Evolutionary conservation across 2,797 vertebrate genomes (phyloP).

Genomic region (Pipistrellus pipistrellus): DNA sequence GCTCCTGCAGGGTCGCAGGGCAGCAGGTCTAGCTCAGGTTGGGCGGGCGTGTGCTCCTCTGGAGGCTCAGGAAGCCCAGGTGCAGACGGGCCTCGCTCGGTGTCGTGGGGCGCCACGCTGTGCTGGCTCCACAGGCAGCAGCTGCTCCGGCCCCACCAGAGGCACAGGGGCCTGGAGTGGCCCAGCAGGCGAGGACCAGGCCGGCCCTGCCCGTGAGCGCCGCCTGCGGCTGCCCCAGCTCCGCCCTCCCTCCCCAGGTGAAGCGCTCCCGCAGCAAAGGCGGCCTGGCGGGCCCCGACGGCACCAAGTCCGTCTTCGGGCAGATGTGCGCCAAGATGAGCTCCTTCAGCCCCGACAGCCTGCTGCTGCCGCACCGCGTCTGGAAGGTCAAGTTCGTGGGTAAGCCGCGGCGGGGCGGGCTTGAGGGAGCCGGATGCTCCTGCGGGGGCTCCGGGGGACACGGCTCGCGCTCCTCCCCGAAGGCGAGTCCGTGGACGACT

Average conservation of each 20-base stretch:
- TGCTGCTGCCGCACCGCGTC: constrained; percentile 97
- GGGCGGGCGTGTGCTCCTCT: too few relatives aligned
- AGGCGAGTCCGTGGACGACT: constrained; percentile 99
- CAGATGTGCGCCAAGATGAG: constrained; percentile 99
- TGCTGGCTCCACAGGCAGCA: neutral
- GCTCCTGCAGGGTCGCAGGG: too few relatives aligned
- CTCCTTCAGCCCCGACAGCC: constrained; percentile 97
- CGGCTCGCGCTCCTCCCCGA: neutral
- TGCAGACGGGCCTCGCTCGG: too few relatives aligned
- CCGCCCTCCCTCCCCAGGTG: constrained; percentile 89
- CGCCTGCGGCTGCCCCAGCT: neutral
- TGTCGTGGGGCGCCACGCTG: neutral
- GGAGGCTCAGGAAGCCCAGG: too few relatives aligned
- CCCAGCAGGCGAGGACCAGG: fast-evolving
- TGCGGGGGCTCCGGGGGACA: fast-evolving
- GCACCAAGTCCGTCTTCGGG: constrained; percentile 99
- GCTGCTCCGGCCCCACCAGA: neutral
- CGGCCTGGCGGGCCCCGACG: constrained; percentile 98
- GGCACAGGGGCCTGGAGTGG: neutral
- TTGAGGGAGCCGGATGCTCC: fast-evolving
- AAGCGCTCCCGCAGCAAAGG: constrained; percentile 99
- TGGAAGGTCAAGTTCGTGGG: constrained; percentile 99
- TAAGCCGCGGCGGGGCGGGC: constrained; percentile 74
- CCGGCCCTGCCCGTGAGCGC: too few relatives aligned
- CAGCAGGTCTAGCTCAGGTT: too few relatives aligned